Conservation (phyloP, 2,797 vertebrate species). For the Adelosebastes latens region DNA sequence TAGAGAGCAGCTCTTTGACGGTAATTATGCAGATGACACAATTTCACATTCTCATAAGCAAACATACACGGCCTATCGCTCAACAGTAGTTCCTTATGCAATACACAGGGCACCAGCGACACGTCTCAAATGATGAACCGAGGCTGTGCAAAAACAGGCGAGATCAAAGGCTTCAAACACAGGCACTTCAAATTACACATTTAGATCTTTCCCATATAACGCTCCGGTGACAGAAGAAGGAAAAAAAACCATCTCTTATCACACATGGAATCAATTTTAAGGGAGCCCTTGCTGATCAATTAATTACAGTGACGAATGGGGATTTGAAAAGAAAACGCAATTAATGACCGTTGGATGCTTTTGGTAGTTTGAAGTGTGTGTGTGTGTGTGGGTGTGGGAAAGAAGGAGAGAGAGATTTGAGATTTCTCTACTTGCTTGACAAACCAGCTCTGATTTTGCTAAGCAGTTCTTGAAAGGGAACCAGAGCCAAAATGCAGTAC, state of each 20-base stretch:
- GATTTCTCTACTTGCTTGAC: constrained; percentile 46
- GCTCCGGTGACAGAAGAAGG: constrained; percentile 77
- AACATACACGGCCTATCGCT: constrained; percentile 77
- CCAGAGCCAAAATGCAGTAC: constrained; percentile 9
- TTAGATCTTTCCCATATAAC: constrained; percentile 87
- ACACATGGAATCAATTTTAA: constrained; percentile 86
- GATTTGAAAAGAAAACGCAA: constrained; percentile 84
- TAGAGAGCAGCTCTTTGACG: constrained; percentile 73
- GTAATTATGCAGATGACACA: constrained; percentile 84
- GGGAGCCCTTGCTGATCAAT: constrained; percentile 80
- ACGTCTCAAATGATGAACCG: constrained; percentile 76
- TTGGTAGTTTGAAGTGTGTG: constrained; percentile 6
- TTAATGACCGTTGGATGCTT: constrained; percentile 81
- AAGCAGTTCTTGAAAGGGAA: constrained; percentile 26
- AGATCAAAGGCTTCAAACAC: constrained; percentile 90
- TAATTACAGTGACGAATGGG: constrained; percentile 82
- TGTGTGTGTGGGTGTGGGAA: background rate
- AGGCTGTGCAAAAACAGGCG: constrained; percentile 75
- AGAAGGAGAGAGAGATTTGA: background rate
- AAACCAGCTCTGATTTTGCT: constrained; percentile 28
- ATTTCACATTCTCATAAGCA: constrained; percentile 77
- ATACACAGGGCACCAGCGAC: constrained; percentile 76
- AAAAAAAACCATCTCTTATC: constrained; percentile 82
- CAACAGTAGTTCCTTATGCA: constrained; percentile 72
- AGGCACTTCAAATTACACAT: constrained; percentile 87